Conservation (phyloP, 1,140 invertebrate genomes). For the Leguminivora glycinivorella region DNA sequence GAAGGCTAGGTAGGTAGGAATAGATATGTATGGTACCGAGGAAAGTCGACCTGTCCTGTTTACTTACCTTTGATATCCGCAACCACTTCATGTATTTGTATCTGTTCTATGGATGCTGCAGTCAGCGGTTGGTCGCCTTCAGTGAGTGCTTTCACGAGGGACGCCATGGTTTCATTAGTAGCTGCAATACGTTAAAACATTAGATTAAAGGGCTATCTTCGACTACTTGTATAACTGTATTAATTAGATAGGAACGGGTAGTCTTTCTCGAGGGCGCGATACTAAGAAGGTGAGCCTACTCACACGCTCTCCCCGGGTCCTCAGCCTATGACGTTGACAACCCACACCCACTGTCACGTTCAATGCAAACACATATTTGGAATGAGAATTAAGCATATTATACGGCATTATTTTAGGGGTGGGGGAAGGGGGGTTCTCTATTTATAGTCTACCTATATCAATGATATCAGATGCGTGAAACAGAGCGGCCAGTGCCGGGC, state of each 20-base stretch:
- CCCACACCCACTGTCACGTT: too few species aligned
- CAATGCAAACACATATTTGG: too few species aligned
- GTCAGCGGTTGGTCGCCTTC: conserved; percentile 52
- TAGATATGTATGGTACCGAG: not conserved
- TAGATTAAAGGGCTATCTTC: too few species aligned
- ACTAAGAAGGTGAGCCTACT: too few species aligned
- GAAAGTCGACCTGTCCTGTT: not conserved
- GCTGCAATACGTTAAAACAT: conserved; percentile 41
- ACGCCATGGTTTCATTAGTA: conserved; percentile 62
- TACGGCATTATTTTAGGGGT: too few species aligned
- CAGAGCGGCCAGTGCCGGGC: conserved; percentile 54
- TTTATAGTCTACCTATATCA: conserved; percentile 43
- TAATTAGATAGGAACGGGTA: too few species aligned
- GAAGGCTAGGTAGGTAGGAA: too few species aligned
- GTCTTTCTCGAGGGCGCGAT: too few species aligned
- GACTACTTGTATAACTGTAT: too few species aligned
- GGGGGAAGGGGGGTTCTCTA: not conserved
- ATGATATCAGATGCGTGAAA: conserved; percentile 47
- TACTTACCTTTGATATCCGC: conserved; percentile 61
- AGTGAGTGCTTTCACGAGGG: conserved; percentile 57
- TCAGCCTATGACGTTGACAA: too few species aligned
- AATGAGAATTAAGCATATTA: too few species aligned
- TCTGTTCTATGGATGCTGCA: conserved; percentile 49
- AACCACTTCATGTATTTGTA: conserved; percentile 48
- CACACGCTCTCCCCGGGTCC: too few species aligned